Conservation (phyloP, 2,888 invertebrate genomes). For the Polyploca ridens region DNA sequence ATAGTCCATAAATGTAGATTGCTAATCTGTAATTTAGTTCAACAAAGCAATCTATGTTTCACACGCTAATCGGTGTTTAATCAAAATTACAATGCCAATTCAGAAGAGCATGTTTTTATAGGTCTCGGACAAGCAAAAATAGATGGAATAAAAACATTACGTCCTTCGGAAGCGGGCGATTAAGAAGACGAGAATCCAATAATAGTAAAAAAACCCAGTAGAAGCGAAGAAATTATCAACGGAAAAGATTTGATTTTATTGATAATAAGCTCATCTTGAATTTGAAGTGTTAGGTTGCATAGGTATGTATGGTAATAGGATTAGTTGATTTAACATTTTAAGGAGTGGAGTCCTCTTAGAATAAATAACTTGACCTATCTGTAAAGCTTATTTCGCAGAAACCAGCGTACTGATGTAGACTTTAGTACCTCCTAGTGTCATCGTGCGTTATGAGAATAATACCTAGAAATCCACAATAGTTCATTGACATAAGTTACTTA, state of each 20-base stretch:
- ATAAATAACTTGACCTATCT: neutral
- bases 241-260: too few species aligned
- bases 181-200: neutral
- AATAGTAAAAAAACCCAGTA: neutral
- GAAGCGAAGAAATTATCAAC: neutral
- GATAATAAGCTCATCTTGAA: too few species aligned
- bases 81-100: neutral
- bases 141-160: neutral
- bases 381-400: neutral
- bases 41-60: neutral
- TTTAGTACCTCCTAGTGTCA: neutral
- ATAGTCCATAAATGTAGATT: neutral
- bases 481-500: neutral
- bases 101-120: neutral
- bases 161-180: neutral
- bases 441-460: neutral
- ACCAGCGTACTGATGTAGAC: neutral
- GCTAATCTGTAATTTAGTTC: neutral
- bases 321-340: neutral
- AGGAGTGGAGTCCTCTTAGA: neutral
- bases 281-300: neutral
- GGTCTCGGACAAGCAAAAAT: neutral
- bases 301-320: neutral
- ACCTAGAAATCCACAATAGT: neutral
- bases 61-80: conserved; percentile 3